Evolutionary conservation across 2,113 vertebrate species (phyloP).

Genomic region (Ahaetulla prasina): DNA sequence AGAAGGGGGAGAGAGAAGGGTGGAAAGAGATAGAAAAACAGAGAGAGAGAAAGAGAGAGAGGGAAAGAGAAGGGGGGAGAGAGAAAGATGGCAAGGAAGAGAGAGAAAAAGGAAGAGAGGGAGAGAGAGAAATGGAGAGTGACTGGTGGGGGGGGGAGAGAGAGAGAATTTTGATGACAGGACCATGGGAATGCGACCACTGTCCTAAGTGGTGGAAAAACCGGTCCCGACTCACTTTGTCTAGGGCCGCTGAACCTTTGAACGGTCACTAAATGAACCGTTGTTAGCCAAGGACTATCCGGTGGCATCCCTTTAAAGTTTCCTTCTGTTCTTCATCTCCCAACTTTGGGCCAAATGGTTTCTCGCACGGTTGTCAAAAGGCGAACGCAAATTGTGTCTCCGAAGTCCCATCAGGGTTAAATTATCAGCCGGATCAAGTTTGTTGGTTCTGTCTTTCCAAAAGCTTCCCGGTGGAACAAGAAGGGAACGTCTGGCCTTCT

Average conservation of each 20-base stretch:
- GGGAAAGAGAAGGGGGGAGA: fast-evolving
- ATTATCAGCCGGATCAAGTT: not conserved
- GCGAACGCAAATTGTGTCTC: not conserved
- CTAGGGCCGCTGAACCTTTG: no score
- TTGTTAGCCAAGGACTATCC: no score
- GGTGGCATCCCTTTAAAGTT: not conserved
- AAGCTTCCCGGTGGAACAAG: not conserved
- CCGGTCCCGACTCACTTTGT: no score
- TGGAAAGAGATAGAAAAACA: fast-evolving
- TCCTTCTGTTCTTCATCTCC: not conserved
- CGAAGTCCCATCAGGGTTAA: not conserved
- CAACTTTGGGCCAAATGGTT: not conserved
- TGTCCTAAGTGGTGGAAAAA: no score
- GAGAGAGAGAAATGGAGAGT: no score
- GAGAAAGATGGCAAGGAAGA: fast-evolving
- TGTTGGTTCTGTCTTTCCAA: not conserved
- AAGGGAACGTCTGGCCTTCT: not conserved
- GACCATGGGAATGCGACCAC: no score
- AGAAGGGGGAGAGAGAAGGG: no score
- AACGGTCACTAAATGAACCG: no score
- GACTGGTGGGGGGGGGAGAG: no score
- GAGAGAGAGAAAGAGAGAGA: no score
- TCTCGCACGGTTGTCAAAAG: not conserved
- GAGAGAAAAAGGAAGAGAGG: fast-evolving
- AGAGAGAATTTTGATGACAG: no score